These are phyloP conservation scores for Zonitis immaculata DNA, from an alignment of 2,888 invertebrate genomes.

Conservation along the genomic window DNA sequence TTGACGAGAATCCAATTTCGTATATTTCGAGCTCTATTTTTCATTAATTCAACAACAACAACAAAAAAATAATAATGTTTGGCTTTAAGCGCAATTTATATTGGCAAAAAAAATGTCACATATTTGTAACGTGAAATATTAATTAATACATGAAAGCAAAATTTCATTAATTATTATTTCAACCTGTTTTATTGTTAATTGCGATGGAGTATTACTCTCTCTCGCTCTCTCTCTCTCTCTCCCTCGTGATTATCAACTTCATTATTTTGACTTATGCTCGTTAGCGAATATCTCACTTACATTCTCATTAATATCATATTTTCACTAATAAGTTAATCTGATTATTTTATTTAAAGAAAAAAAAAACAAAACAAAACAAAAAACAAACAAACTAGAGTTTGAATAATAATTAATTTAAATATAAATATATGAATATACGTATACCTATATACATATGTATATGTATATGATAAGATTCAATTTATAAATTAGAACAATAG, in stretches of 20 bases:
- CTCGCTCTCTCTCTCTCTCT: not conserved
- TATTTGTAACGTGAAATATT: not conserved
- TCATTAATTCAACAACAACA: no score
- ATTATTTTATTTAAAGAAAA: no score
- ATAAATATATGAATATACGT: no score
- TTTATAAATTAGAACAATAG: not conserved
- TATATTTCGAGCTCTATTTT: no score
- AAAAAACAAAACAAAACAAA: no score
- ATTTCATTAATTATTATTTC: not conserved
- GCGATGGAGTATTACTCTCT: not conserved
- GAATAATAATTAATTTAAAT: no score
- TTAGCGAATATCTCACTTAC: not conserved
- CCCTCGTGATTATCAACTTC: no score
- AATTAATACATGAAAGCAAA: not conserved
- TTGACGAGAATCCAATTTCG: not conserved
- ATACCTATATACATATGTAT: no score
- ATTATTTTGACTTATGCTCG: not conserved
- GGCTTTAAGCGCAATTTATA: not conserved
- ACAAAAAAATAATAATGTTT: no score
- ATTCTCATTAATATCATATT: not conserved
- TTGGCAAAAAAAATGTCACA: not conserved
- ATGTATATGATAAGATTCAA: not conserved
- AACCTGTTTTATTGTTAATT: slow-evolving; percentile 1
- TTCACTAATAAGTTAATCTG: not conserved
- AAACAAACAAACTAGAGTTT: no score